A percentile compares a stretch with the other conserved stretches of the same genome.
phyloP scores from a whole-genome alignment of 2,888 invertebrate genomes.

The Nomada ruficornis region DNA sequence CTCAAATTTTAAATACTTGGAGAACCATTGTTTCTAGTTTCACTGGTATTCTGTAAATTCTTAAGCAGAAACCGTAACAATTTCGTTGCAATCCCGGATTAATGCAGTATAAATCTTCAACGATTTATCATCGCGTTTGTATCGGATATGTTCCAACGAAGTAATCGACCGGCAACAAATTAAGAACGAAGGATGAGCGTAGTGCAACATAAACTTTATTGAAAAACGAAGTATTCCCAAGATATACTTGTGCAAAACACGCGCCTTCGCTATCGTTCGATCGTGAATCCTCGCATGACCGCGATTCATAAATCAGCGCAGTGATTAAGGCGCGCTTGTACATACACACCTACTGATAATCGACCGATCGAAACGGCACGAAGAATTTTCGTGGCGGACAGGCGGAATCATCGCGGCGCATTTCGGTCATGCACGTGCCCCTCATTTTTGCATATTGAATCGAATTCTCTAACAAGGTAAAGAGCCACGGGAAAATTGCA shows the following conservation, averaged over 20 bases:
- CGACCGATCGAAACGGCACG: conserved; percentile 51
- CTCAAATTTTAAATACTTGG: too few species aligned
- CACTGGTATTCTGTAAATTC: too few species aligned
- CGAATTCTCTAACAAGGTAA: conserved; percentile 14
- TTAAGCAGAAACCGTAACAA: too few species aligned
- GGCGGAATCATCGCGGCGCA: conserved; percentile 11
- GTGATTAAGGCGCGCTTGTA: conserved; percentile 69
- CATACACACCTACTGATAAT: conserved; percentile 70
- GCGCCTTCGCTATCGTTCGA: conserved; percentile 57
- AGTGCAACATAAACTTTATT: conserved; percentile 53
- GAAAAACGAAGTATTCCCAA: conserved; percentile 50
- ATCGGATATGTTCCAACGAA: too few species aligned
- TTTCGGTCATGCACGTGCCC: conserved; percentile 1
- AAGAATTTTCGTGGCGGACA: conserved; percentile 47
- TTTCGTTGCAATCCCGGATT: too few species aligned
- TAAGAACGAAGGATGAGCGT: conserved; percentile 36
- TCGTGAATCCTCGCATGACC: conserved; percentile 65
- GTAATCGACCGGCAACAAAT: background rate
- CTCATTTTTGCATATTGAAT: conserved; percentile 17
- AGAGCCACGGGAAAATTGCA: too few species aligned
- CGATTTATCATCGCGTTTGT: too few species aligned
- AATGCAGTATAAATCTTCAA: too few species aligned
- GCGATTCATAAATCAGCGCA: conserved; percentile 63
- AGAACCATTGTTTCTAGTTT: too few species aligned
- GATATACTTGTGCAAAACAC: conserved; percentile 55